Conservation (phyloP, 2,888 invertebrate species). For the Drosophila diplacantha region DNA sequence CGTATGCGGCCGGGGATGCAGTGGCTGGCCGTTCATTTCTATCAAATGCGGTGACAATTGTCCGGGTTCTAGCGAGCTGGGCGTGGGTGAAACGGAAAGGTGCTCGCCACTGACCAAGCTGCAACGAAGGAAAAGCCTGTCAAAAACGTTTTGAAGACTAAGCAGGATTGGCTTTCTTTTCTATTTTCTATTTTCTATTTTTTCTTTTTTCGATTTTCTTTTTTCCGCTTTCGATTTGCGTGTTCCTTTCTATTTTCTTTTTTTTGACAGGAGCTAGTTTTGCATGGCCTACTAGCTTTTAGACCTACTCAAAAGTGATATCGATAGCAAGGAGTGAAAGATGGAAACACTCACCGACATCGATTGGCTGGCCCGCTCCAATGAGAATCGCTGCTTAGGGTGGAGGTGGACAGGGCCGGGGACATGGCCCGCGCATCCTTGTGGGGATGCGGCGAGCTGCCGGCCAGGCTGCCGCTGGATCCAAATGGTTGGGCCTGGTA, state of each 20-base stretch:
- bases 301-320: not conserved
- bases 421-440: slow-evolving; percentile 48
- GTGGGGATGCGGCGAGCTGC: slow-evolving; percentile 39
- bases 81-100: slow-evolving; percentile 28
- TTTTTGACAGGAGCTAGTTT: not conserved
- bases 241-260: not conserved
- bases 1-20: slow-evolving; percentile 15
- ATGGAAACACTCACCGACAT: slow-evolving; percentile 34
- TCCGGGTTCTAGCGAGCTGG: slow-evolving; percentile 11
- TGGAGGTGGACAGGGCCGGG: slow-evolving; percentile 60
- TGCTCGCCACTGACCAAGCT: slow-evolving; percentile 10
- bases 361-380: slow-evolving; percentile 45
- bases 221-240: too few relatives aligned
- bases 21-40: slow-evolving; percentile 25
- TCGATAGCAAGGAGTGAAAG: not conserved
- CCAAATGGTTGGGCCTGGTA: slow-evolving; percentile 30
- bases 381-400: slow-evolving; percentile 58
- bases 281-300: not conserved
- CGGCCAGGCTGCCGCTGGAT: slow-evolving; percentile 26
- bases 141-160: not conserved
- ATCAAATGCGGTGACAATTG: slow-evolving; percentile 52
- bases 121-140: not conserved
- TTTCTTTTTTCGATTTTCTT: too few relatives aligned
- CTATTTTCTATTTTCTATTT: too few relatives aligned
- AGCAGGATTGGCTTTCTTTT: not conserved